Base-by-base conservation (phyloP, 1,140 invertebrate species). In the Drosophila pseudoobscura region DNA sequence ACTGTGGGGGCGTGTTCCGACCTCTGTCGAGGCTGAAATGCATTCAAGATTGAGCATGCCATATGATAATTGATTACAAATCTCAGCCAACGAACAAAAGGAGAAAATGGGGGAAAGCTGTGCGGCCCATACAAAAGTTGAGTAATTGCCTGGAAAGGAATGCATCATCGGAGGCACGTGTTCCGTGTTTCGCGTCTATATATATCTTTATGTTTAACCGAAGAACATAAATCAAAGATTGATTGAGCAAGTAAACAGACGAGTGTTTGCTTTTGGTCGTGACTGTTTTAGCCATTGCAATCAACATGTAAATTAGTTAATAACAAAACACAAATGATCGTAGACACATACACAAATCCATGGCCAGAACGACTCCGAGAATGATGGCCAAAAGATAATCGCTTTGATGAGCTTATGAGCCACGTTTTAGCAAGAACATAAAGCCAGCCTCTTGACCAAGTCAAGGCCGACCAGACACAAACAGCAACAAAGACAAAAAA, bases 251-350 rank as follows among this genome's bases (percentile, higher is more conserved):
- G 50, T 49, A 58, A 49, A 58, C 41, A 53, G 45, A 45, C 7
- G 35, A 11, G 11, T 39, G 4, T 45, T 53, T 65, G 45, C 60
- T 15, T 64, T 31, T 24, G 11, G 35, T 70, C 68, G 75, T 85
- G 80, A 85, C 57, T 64, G 60, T 39, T 43, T 44, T 46, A 58
- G 50, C 51, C 50, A 52, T 59, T 73, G 73, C 75, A 88, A 88
- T 82, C 74, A 87, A 58, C 50, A 87, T 87, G 82, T 73, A 88
- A 87, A 88, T 82, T 85, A 68, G 52, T 59, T 51, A 82, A 85
- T 85, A 84, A 84, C n/a, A 44, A 57, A 29, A 47, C 0, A 1
- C 17, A 17, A 17, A 17, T 17, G 17, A 17, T 17, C 17, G 17
- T 17, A 17, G 17, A 39, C 11, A 39, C 35, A 39, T 3, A 39